Percentiles rank a stretch among this genome's conserved stretches.
These are phyloP conservation scores for Xanthorhoe designata DNA, from an alignment of 2,888 invertebrate genomes.

Conservation along the genomic window DNA sequence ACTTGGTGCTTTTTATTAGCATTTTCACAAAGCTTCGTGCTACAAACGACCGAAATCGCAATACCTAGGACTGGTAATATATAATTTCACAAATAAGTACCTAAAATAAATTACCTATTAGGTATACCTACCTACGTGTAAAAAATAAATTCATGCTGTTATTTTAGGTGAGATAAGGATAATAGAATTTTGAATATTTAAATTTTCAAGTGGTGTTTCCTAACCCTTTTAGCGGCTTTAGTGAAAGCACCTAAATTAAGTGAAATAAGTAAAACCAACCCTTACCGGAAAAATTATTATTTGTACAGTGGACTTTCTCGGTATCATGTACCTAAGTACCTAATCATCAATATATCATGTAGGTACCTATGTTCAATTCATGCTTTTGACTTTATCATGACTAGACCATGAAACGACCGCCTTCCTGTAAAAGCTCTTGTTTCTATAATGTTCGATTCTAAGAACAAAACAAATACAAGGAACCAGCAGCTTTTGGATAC, in stretches of 20 bases:
- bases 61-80: neutral
- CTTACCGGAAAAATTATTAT: neutral
- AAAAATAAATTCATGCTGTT: neutral
- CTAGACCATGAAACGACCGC: slow-evolving; percentile 5
- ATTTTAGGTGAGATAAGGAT: neutral
- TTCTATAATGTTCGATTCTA: neutral
- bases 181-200: slow-evolving; percentile 3
- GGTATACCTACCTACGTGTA: no score
- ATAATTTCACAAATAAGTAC: neutral
- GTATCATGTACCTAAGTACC: neutral
- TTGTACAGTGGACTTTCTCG: neutral
- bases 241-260: slow-evolving; percentile 3
- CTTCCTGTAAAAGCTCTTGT: slow-evolving; percentile 12
- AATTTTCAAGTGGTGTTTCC: slow-evolving; percentile 4
- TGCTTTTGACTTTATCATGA: slow-evolving; percentile 6
- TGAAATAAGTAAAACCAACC: neutral
- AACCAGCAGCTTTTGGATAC: neutral
- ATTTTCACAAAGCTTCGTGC: neutral
- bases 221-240: slow-evolving; percentile 7
- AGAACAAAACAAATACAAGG: neutral
- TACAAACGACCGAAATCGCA: neutral
- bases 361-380: no score
- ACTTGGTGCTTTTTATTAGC: neutral
- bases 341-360: neutral
- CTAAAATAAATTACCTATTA: no score